These are phyloP conservation scores for Hapalemur alaotrensis DNA, from an alignment of 2,797 vertebrate genomes.

Conservation along the genomic window DNA sequence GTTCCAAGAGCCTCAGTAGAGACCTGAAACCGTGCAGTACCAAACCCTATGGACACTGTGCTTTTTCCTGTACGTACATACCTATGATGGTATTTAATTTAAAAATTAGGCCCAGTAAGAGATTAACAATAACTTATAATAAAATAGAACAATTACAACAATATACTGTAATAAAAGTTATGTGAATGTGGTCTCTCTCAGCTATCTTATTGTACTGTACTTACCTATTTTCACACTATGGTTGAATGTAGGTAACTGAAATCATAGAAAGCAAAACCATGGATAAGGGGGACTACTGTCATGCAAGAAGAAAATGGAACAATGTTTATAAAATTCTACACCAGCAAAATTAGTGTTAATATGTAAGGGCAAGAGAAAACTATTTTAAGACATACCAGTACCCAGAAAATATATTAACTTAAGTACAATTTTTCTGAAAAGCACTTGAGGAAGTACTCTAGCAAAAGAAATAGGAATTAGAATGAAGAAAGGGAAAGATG, in stretches of 20 bases:
- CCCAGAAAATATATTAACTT: background rate
- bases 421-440: background rate
- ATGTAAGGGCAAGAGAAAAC: background rate
- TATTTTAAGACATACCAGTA: background rate
- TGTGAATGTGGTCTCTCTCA: background rate
- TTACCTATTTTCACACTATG: background rate
- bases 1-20: background rate
- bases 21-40: background rate
- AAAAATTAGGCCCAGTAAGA: background rate
- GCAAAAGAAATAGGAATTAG: background rate
- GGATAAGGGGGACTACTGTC: background rate
- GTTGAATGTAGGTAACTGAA: background rate
- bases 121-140: background rate
- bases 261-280: background rate
- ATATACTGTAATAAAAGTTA: background rate
- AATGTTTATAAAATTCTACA: background rate
- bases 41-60: background rate
- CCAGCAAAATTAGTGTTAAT: background rate
- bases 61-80: background rate
- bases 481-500: background rate
- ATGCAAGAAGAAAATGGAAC: background rate
- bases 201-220: background rate
- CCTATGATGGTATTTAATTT: background rate
- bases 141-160: background rate
- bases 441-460: background rate